These are phyloP conservation scores for Chaetodon trifasciatus DNA, from an alignment of 2,797 vertebrate genomes.

Conservation along the genomic window DNA sequence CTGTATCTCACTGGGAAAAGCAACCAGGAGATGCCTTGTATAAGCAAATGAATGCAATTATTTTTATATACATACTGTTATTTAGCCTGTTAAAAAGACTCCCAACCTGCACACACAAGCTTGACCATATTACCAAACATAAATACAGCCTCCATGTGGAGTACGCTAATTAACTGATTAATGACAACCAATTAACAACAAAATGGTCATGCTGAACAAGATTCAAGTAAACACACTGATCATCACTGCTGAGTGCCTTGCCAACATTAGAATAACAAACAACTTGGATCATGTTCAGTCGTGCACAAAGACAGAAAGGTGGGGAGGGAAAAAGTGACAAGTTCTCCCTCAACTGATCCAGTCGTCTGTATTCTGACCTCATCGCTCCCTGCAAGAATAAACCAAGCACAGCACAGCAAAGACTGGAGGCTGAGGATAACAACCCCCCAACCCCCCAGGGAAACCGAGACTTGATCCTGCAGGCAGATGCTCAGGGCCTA, in stretches of 20 bases:
- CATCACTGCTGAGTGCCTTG: not conserved
- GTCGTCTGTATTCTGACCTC: not conserved
- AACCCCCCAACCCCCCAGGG: not conserved
- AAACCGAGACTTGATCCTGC: slow-evolving; percentile 9
- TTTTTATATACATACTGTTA: not conserved
- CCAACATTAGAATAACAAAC: slow-evolving; percentile 1
- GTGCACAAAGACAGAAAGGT: slow-evolving; percentile 6
- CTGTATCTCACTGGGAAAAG: not conserved
- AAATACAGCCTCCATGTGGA: slow-evolving; percentile 22
- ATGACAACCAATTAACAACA: slow-evolving; percentile 26
- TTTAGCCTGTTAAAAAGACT: not conserved
- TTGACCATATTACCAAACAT: slow-evolving; percentile 22
- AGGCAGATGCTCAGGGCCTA: slow-evolving; percentile 1
- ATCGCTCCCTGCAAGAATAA: not conserved
- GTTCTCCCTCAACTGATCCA: not conserved
- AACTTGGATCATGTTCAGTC: slow-evolving; percentile 2
- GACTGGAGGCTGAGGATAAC: not conserved
- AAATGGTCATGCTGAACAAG: slow-evolving; percentile 21
- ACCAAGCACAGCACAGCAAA: not conserved
- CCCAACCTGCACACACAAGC: not conserved
- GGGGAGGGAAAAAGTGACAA: not conserved
- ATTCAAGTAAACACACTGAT: slow-evolving; percentile 5
- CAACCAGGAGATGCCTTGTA: not conserved
- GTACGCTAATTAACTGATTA: slow-evolving; percentile 33
- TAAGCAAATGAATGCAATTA: not conserved